Conservation (phyloP, 2,113 vertebrate genomes). For the Acanthochromis polyacanthus region DNA sequence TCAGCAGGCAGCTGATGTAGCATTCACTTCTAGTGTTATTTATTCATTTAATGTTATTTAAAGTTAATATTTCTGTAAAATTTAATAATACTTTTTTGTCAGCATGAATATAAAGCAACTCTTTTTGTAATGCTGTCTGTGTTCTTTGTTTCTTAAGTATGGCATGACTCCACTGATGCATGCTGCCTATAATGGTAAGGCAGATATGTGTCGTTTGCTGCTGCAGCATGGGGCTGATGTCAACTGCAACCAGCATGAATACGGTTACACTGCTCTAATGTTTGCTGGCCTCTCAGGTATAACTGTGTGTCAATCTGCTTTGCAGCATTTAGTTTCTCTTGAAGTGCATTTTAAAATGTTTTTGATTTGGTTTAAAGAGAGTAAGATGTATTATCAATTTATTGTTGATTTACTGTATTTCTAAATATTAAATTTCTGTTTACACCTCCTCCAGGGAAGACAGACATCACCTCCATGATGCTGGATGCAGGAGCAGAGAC, state of each 20-base stretch:
- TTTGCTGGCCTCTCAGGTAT: constrained; percentile 96
- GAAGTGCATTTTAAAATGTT: too few relatives aligned
- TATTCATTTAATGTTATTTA: too few relatives aligned
- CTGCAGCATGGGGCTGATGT: constrained; percentile 93
- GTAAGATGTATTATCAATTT: too few relatives aligned
- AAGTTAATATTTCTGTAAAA: too few relatives aligned
- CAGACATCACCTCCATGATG: constrained; percentile 94
- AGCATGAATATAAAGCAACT: not conserved
- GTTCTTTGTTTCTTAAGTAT: constrained; percentile 79
- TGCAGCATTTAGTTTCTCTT: too few relatives aligned
- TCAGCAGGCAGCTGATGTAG: too few relatives aligned
- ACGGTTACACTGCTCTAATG: constrained; percentile 96
- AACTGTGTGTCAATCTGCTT: too few relatives aligned
- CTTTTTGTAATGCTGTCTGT: not conserved
- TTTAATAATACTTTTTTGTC: too few relatives aligned
- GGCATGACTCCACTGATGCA: constrained; percentile 98
- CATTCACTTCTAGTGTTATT: too few relatives aligned
- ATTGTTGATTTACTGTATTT: too few relatives aligned
- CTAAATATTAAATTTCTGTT: too few relatives aligned
- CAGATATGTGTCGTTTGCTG: constrained; percentile 91
- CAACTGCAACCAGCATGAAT: constrained; percentile 94
- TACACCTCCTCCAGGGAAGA: constrained; percentile 85
- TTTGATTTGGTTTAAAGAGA: too few relatives aligned
- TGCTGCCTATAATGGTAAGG: constrained; percentile 92
- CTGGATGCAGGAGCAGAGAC: constrained; percentile 94